These are phyloP conservation scores for Eupithecia centaureata DNA, from an alignment of 2,888 invertebrate species.

Conservation along the genomic window DNA sequence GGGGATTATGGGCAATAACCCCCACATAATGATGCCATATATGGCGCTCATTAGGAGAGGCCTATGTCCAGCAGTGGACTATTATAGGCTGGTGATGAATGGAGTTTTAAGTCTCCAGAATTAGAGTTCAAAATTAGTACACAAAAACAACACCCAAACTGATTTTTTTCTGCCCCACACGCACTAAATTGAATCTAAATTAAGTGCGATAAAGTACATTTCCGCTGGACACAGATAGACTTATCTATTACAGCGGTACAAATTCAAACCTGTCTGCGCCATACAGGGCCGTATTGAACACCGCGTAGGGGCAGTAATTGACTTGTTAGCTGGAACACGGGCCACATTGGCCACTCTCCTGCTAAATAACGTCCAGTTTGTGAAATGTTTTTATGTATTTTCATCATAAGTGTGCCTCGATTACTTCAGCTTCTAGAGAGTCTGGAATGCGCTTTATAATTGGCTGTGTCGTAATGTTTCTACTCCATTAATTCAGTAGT, in stretches of 20 bases:
- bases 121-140: background rate
- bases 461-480: constrained; percentile 7
- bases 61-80: too few relatives aligned
- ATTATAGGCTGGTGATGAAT: too few relatives aligned
- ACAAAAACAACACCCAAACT: background rate
- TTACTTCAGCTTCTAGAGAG: constrained; percentile 5
- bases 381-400: constrained; percentile 30
- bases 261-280: constrained; percentile 49
- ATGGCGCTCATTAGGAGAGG: too few relatives aligned
- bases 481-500: constrained; percentile 6
- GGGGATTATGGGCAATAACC: too few relatives aligned
- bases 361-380: constrained; percentile 17
- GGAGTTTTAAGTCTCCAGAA: background rate
- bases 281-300: constrained; percentile 51
- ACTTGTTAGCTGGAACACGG: constrained; percentile 60
- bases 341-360: background rate
- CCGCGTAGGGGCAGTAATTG: constrained; percentile 64
- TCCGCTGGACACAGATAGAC: constrained; percentile 19
- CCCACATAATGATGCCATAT: too few relatives aligned
- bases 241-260: constrained; percentile 51
- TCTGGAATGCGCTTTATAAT: constrained; percentile 11
- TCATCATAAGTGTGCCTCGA: constrained; percentile 10
- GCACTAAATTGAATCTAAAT: constrained; percentile 4
- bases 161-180: constrained; percentile 2
- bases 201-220: constrained; percentile 6